A percentile compares a stretch with the other conserved stretches of the same genome.
Conservation (phyloP, 2,113 vertebrate species). For the Perca flavescens region DNA sequence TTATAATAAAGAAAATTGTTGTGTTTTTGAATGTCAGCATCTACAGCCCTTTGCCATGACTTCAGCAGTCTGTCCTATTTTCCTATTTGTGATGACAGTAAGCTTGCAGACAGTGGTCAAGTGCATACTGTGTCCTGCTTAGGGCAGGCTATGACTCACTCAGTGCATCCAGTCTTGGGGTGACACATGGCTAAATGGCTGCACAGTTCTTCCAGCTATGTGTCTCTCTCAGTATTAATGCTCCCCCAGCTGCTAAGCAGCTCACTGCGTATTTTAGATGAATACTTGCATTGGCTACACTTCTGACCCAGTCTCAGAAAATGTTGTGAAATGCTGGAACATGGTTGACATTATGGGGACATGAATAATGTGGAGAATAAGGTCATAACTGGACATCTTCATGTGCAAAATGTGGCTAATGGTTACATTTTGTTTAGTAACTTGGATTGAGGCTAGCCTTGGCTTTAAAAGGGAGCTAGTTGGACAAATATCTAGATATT, state of each 20-base stretch:
- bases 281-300: constrained; percentile 51
- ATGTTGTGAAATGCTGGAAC: constrained; percentile 32
- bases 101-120: constrained; percentile 50
- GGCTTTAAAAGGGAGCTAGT: background rate
- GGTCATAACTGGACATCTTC: background rate
- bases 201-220: constrained; percentile 63
- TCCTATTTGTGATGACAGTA: constrained; percentile 49
- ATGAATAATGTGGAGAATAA: background rate
- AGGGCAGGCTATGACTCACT: constrained; percentile 65
- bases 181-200: constrained; percentile 78
- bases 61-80: constrained; percentile 67
- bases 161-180: constrained; percentile 65
- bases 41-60: constrained; percentile 45
- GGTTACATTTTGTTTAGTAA: background rate
- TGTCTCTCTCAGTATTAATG: constrained; percentile 60
- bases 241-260: constrained; percentile 47
- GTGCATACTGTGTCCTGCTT: constrained; percentile 57
- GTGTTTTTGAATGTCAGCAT: constrained; percentile 58
- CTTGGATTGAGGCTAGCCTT: background rate
- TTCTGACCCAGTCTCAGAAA: constrained; percentile 25
- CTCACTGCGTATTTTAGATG: constrained; percentile 51
- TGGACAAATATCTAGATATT: background rate
- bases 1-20: constrained; percentile 2
- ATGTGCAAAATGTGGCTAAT: background rate
- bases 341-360: background rate